A percentile compares a stretch with the other conserved stretches of the same genome.
phyloP scores from a whole-genome alignment of 2,113 vertebrate species.

The Ramphastos sulfuratus region DNA sequence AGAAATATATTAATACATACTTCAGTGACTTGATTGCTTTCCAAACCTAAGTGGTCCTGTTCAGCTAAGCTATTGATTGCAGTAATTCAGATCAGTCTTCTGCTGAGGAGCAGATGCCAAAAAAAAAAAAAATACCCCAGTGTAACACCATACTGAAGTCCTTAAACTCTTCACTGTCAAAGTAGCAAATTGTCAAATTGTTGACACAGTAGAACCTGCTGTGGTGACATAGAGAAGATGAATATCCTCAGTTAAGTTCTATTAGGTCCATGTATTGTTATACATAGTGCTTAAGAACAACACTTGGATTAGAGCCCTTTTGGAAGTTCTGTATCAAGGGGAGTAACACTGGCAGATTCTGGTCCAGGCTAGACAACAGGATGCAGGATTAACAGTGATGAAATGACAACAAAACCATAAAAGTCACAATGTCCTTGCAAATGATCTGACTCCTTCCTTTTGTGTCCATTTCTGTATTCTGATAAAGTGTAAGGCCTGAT shows the following conservation, averaged over 20 bases:
- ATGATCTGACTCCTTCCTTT: background rate
- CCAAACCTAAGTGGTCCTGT: background rate
- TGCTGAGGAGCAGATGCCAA: background rate
- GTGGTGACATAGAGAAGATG: rapidly evolving
- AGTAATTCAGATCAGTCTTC: background rate
- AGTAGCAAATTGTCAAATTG: background rate
- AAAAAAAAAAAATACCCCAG: background rate
- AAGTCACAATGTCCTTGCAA: background rate
- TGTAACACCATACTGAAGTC: background rate
- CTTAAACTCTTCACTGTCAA: background rate
- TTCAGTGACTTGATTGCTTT: background rate
- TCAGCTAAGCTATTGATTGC: background rate
- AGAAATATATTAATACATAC: background rate
- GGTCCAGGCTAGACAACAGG: background rate
- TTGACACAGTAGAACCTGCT: background rate
- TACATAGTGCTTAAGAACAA: background rate
- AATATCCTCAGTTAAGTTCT: background rate
- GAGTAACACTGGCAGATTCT: background rate
- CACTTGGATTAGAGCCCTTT: background rate
- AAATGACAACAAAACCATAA: background rate
- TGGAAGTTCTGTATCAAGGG: background rate
- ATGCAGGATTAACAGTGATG: background rate
- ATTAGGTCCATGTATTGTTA: background rate
- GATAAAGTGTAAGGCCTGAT: background rate
- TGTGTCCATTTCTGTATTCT: background rate